Conservation (phyloP, 1,140 invertebrate species). For the Ooceraea biroi region DNA sequence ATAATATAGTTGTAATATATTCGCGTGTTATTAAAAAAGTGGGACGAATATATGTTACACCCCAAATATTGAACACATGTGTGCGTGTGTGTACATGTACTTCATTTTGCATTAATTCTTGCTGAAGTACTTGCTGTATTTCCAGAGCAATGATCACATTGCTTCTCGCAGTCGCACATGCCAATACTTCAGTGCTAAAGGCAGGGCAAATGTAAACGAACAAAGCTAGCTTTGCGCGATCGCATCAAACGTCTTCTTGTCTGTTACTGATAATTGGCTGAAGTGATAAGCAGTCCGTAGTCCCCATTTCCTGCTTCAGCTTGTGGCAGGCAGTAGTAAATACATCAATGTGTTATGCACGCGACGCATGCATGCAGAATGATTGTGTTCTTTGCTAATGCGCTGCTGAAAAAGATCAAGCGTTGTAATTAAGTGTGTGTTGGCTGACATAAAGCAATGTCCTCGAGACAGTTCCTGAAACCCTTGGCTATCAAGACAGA, state of each 20-base stretch:
- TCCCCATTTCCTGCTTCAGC: neutral
- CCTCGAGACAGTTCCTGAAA: slow-evolving; percentile 58
- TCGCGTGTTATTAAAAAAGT: no score
- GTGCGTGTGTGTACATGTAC: no score
- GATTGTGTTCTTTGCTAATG: slow-evolving; percentile 2
- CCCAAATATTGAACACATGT: no score
- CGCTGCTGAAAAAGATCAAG: neutral
- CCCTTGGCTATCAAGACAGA: slow-evolving; percentile 43
- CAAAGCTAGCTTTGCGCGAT: no score
- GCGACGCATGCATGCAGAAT: neutral
- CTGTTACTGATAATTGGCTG: neutral
- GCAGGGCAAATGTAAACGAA: no score
- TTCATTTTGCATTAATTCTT: no score
- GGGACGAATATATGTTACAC: no score
- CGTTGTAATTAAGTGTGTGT: slow-evolving; percentile 21
- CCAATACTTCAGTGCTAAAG: no score
- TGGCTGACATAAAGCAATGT: slow-evolving; percentile 65
- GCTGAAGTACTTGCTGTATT: no score
- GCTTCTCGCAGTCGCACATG: no score
- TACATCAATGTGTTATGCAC: neutral
- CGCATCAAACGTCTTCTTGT: neutral
- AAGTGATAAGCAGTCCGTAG: neutral
- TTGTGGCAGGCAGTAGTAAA: slow-evolving; percentile 2
- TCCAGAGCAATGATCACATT: no score
- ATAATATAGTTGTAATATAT: no score